A percentile compares a stretch with the other conserved stretches of the same genome.
phyloP scores from a whole-genome alignment of 2,113 vertebrate species.

The Diadophis punctatus region DNA sequence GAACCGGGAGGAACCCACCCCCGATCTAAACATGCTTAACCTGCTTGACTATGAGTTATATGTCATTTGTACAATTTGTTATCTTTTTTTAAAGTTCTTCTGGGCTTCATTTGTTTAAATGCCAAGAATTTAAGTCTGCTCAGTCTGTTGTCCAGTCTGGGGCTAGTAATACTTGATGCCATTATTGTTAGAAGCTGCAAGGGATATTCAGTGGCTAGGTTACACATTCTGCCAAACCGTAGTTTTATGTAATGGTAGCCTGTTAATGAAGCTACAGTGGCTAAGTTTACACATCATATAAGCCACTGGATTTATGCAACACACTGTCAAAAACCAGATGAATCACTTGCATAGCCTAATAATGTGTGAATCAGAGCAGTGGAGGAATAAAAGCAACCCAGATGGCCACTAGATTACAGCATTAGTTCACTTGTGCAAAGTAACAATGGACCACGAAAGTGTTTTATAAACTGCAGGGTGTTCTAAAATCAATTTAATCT shows the following conservation, averaged over 20 bases:
- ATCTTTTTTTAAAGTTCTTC: neutral
- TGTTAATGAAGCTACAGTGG: neutral
- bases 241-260: neutral
- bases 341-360: neutral
- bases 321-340: neutral
- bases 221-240: neutral
- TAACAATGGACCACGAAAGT: neutral
- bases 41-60: neutral
- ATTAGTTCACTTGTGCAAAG: neutral
- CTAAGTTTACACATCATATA: neutral
- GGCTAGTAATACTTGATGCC: neutral
- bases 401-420: neutral
- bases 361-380: neutral
- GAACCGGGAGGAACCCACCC: no score
- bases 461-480: neutral
- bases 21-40: neutral
- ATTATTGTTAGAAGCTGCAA: neutral
- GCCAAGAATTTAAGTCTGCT: neutral
- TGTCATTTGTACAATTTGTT: neutral
- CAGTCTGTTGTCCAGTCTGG: neutral
- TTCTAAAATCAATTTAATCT: neutral
- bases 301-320: neutral
- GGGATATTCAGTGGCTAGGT: neutral
- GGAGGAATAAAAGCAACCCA: neutral
- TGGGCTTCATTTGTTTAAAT: neutral